Conservation (phyloP, 2,888 invertebrate species). For the Onchidella celtica region DNA sequence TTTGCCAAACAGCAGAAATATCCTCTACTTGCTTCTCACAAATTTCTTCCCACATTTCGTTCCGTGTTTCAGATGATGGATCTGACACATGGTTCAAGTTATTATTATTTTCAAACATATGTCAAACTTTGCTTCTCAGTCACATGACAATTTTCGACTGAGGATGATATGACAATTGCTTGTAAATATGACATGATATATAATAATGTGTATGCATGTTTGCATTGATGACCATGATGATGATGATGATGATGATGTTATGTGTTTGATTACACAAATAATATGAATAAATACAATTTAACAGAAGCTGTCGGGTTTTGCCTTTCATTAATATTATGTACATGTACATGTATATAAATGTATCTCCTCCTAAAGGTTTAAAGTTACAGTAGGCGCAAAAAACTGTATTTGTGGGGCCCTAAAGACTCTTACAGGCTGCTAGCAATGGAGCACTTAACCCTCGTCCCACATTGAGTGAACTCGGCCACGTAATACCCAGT, state of each 20-base stretch:
- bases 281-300: constrained; percentile 40
- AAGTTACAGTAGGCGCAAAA: too few species aligned
- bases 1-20: too few species aligned
- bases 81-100: too few species aligned
- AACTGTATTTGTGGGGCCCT: too few species aligned
- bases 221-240: constrained; percentile 2
- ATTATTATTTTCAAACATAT: too few species aligned
- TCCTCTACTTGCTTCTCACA: too few species aligned
- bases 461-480: too few species aligned
- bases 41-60: too few species aligned
- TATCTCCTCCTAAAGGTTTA: background rate
- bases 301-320: background rate
- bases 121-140: constrained; percentile 2
- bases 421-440: too few species aligned
- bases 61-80: too few species aligned
- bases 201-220: background rate
- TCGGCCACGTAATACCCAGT: too few species aligned
- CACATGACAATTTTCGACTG: background rate
- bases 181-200: constrained; percentile 27
- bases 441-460: too few species aligned
- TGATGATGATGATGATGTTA: constrained; percentile 20
- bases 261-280: constrained; percentile 35
- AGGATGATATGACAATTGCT: background rate
- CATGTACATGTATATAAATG: background rate
- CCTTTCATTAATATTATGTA: background rate